Conservation (phyloP, 2,888 invertebrate genomes). For the Ceraclea dissimilis region DNA sequence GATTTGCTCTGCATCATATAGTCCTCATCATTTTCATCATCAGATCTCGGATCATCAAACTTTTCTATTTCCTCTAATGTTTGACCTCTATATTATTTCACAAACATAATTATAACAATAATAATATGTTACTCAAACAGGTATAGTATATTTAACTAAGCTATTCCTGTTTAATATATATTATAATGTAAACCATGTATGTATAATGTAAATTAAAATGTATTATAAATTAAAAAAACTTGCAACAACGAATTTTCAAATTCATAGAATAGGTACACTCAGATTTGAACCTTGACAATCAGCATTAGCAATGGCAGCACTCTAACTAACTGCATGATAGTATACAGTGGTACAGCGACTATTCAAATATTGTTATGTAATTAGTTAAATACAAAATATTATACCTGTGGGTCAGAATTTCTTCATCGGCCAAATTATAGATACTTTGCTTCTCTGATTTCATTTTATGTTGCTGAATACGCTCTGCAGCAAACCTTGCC, state of each 20-base stretch:
- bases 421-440: conserved; percentile 83
- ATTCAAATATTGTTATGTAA: not conserved
- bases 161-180: no score
- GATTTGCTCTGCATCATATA: conserved; percentile 43
- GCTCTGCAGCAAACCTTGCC: conserved; percentile 75
- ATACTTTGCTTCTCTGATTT: conserved; percentile 49
- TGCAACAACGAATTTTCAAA: no score
- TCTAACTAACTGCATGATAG: no score
- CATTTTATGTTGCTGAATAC: conserved; percentile 56
- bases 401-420: conserved; percentile 75
- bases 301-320: no score
- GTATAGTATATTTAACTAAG: conserved; percentile 28
- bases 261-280: no score
- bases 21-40: conserved; percentile 69
- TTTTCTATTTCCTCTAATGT: conserved; percentile 85
- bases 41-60: conserved; percentile 78
- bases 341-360: no score
- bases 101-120: not conserved
- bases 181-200: not conserved
- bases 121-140: not conserved
- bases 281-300: no score
- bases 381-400: not conserved
- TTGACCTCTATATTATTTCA: conserved; percentile 54
- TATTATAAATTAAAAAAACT: no score
- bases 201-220: not conserved